Conservation (phyloP, 2,113 vertebrate species). For the Pomatorhinus ruficollis region DNA sequence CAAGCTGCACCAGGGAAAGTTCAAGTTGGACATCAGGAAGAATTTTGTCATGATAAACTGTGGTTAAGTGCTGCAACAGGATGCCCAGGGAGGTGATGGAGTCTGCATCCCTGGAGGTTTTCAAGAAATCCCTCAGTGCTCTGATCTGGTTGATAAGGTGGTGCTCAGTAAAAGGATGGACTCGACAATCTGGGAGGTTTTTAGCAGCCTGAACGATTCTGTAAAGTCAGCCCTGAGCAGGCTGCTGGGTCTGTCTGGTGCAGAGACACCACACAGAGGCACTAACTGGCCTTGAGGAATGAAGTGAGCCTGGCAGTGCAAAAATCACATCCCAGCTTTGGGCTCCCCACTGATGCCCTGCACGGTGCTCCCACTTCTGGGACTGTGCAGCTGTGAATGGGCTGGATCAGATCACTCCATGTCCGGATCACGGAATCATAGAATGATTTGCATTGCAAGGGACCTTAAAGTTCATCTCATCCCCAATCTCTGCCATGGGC, state of each 20-base stretch:
- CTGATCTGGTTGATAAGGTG: neutral
- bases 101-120: neutral
- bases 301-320: neutral
- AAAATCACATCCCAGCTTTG: neutral
- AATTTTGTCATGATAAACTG: neutral
- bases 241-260: neutral
- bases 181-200: rapidly evolving
- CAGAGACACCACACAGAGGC: neutral
- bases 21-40: neutral
- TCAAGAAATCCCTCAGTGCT: neutral
- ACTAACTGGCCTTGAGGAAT: rapidly evolving
- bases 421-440: neutral
- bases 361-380: neutral
- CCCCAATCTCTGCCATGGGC: neutral
- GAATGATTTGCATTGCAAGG: neutral
- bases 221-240: neutral
- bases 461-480: neutral
- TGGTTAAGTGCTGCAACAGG: neutral
- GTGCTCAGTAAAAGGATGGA: neutral
- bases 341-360: neutral
- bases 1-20: neutral
- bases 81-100: neutral
- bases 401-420: neutral
- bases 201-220: neutral
- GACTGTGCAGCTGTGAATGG: rapidly evolving